Conservation (phyloP, 2,113 vertebrate species). For the Pelvicachromis taeniatus region DNA sequence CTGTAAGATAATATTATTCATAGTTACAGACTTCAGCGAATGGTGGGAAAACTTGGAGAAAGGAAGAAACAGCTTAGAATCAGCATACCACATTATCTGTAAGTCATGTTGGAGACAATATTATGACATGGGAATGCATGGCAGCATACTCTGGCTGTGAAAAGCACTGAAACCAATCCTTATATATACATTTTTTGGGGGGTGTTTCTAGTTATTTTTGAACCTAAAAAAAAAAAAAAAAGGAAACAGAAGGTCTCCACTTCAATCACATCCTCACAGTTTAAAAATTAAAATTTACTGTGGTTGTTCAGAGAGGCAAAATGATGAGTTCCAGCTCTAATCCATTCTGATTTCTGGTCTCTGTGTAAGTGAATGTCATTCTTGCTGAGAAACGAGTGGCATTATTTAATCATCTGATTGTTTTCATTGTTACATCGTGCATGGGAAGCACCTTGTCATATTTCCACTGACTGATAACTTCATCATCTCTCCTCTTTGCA, state of each 20-base stretch:
- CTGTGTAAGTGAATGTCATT: not conserved
- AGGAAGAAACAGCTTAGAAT: not conserved
- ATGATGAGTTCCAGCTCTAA: not conserved
- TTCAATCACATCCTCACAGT: not conserved
- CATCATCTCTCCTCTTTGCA: not conserved
- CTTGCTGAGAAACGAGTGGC: not conserved
- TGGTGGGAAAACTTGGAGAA: not conserved
- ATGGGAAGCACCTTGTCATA: not conserved
- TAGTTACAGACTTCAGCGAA: not conserved
- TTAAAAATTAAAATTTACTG: not conserved
- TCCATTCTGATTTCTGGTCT: not conserved
- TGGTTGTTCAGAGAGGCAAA: not conserved
- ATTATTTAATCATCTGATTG: not conserved
- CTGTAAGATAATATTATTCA: not conserved
- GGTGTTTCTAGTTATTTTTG: not conserved
- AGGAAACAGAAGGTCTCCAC: not conserved
- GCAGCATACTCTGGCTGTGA: not conserved
- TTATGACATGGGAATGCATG: not conserved
- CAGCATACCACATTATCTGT: not conserved
- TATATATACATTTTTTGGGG: not conserved
- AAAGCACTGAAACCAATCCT: not conserved
- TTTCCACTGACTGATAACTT: not conserved
- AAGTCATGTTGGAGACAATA: not conserved
- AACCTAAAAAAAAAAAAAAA: accelerated
- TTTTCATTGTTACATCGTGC: not conserved